Evolutionary conservation across 2,113 vertebrate species (phyloP), one percentile per base, ranked within the genome.

Genomic region (Zosterops borbonicus): DNA sequence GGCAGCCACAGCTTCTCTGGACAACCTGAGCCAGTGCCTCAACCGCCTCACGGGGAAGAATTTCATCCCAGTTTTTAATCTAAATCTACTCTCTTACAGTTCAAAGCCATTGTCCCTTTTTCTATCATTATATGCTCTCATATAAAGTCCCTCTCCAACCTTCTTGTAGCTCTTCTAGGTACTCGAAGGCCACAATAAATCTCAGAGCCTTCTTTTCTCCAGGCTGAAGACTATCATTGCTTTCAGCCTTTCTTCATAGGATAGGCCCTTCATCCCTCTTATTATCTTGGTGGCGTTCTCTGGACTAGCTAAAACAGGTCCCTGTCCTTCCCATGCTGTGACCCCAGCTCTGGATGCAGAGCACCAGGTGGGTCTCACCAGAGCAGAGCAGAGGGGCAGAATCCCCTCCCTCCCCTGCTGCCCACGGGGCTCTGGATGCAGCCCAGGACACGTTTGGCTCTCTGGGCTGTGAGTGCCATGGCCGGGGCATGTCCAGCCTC

Each of bases 241-340:
- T 42, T 29, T 64, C 14, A 56, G 49, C 35, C 21, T 47, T 35
- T 71, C 13, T 6, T 73, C 14, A 9, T 17, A 15, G 5, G 7
- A 47, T 10, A 19, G 7, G 4, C 49, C 1, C 5, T 42, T 5
- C 21, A 64, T 17, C 20, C 2, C 13, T 63, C 9, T 79, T 3
- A 27, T 22, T 25, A 18, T 2, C 1, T 62, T 71, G 2, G 16
- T 42, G 3, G 9, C 1, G 20, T 35, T 11, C 56, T 47, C 49
- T 55, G 20, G 0, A 3, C 55, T 23, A 0, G 0, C 55, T 53
- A 3, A 47, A 33, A 5, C 47, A 39, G 46, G 6, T 53, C 28
- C 33, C 9, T 80, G 21, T 80, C 21, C 6, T 0, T 80, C 16
- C 29, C 1, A 2, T 64, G 76, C 67, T 8, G 50, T 28, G 41